A percentile compares a stretch with the other conserved stretches of the same genome.
Evolutionary conservation across 2,113 vertebrate genomes (phyloP).

Genomic region (Podocnemis expansa): DNA sequence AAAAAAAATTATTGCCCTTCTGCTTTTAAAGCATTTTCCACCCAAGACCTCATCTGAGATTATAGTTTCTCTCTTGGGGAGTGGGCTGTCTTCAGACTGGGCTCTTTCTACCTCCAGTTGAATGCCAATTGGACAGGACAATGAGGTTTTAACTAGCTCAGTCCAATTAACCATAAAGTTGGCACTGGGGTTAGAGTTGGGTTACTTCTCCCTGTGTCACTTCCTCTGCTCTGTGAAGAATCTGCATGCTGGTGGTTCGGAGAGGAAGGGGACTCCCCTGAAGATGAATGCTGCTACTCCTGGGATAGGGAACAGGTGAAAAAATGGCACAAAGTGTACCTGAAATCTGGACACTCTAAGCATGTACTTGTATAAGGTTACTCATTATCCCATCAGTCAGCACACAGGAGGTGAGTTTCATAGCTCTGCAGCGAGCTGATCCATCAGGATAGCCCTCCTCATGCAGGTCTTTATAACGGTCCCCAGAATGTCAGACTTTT

Average conservation of each 20-base stretch:
- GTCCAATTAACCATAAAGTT: accelerated
- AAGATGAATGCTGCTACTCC: background rate
- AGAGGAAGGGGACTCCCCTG: background rate
- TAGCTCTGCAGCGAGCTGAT: background rate
- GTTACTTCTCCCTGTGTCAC: background rate
- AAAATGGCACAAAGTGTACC: background rate
- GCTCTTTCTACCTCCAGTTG: background rate
- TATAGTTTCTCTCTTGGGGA: too few relatives aligned
- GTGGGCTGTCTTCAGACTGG: background rate
- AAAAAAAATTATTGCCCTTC: background rate
- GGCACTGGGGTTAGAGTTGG: background rate
- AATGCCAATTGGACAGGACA: background rate
- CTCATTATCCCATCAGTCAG: background rate
- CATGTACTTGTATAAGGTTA: background rate
- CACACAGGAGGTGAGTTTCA: background rate
- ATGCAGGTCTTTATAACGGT: background rate
- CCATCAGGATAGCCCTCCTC: background rate
- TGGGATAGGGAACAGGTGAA: background rate
- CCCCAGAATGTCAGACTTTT: background rate
- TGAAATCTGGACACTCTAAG: too few relatives aligned
- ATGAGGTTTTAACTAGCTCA: background rate
- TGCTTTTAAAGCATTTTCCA: constrained; percentile 31
- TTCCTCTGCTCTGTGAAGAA: accelerated
- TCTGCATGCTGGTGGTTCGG: background rate
- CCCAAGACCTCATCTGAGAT: background rate